Conservation (phyloP, 2,888 invertebrate species). For the Pyrgus malvae region DNA sequence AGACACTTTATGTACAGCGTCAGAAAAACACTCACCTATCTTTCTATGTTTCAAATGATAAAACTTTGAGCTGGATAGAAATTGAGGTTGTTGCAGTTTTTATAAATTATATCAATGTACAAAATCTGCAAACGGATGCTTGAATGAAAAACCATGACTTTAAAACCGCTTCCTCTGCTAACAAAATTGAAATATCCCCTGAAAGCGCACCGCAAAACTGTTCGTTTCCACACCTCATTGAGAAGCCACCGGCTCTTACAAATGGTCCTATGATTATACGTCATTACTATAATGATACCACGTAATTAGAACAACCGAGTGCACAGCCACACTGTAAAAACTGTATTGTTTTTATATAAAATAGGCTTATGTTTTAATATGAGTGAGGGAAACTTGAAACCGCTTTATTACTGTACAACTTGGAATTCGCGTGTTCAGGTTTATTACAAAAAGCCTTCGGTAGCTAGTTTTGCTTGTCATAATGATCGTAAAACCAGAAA, state of each 20-base stretch:
- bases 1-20: too few species aligned
- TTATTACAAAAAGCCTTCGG: neutral
- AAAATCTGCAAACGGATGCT: too few species aligned
- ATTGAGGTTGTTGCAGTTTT: too few species aligned
- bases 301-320: slow-evolving; percentile 69
- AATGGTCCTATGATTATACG: slow-evolving; percentile 72
- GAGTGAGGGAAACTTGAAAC: slow-evolving; percentile 1
- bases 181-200: slow-evolving; percentile 40
- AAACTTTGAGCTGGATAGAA: too few species aligned
- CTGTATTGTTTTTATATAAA: slow-evolving; percentile 26
- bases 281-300: slow-evolving; percentile 71
- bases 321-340: slow-evolving; percentile 49
- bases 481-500: neutral
- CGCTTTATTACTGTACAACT: neutral
- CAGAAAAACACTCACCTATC: too few species aligned
- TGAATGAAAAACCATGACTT: neutral
- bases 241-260: slow-evolving; percentile 64
- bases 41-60: too few species aligned
- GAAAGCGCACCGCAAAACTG: slow-evolving; percentile 70
- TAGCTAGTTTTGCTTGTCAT: neutral
- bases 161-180: slow-evolving; percentile 28
- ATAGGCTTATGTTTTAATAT: slow-evolving; percentile 19
- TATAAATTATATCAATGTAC: neutral
- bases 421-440: neutral
- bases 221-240: slow-evolving; percentile 77